Evolutionary conservation across 2,797 vertebrate genomes (phyloP), one percentile per base, ranked within the genome.

Genomic region (Chelonia mydas): DNA sequence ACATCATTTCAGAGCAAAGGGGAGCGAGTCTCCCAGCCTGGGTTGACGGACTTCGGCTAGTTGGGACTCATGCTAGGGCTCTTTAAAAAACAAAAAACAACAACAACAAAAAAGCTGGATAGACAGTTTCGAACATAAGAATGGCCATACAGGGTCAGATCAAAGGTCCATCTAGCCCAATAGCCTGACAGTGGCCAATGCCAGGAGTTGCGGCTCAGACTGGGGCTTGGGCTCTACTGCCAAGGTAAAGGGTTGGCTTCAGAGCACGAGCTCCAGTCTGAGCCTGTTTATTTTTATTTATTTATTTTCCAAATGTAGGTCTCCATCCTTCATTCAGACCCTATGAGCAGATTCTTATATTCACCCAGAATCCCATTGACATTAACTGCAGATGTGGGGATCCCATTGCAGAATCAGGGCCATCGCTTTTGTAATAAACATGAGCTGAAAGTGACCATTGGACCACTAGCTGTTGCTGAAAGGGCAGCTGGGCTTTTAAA

Each of bases 291-390:
- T 28, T n/a, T 33, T 16, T 65, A 15, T 19, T 33, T 15, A 33
- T 68, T 72, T 72, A 41, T 68, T 68, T 37, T 68, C 61, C 61
- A 68, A 61, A 68, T 37, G 9, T 41, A 41, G n/a, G n/a, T 72
- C 8, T 41, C 21, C 65, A 47, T 79, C 53, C 51, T 16, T 0
- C 11, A 87, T 77, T 2, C 77, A 45, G 47, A 0, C 0, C 0
- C 57, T 16, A 3, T 28, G 27, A 84, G 59, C 54, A 81, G 86
- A 37, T 65, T 11, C 50, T 74, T 92, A 21, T 87, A 76, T 17
- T 37, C n/a, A 23, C n/a, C 10, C n/a, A 72, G 21, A 72, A 10
- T 37, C n/a, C n/a, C 19, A 72, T 11, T 23, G n/a, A 37, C n/a
- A 19, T 37, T 72, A 41, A 72, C 19, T 11, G n/a, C n/a, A 41